Conservation (phyloP, 2,797 vertebrate genomes). For the Gymnoscopelus braueri region DNA sequence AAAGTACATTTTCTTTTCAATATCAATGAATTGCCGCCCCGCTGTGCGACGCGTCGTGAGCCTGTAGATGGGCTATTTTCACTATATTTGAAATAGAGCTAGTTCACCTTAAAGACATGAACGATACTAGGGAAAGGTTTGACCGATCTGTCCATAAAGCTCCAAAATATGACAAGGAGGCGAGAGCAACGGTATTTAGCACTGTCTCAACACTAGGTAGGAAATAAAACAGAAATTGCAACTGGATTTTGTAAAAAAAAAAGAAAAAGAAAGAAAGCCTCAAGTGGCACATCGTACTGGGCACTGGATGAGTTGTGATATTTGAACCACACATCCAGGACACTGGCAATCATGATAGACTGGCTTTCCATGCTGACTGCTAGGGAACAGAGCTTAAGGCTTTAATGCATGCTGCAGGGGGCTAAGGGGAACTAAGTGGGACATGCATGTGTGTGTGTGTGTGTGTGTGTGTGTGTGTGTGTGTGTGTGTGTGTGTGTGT, state of each 20-base stretch:
- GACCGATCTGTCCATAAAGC: slow-evolving; percentile 38
- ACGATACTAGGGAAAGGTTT: slow-evolving; percentile 47
- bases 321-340: slow-evolving; percentile 66
- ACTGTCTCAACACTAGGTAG: slow-evolving; percentile 49
- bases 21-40: no score
- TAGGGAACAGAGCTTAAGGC: slow-evolving; percentile 38
- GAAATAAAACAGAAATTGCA: slow-evolving; percentile 59
- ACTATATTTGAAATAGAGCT: no score
- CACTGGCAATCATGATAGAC: slow-evolving; percentile 67
- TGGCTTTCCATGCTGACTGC: slow-evolving; percentile 60
- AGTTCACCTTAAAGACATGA: slow-evolving; percentile 48
- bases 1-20: no score
- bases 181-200: slow-evolving; percentile 30
- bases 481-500: slow-evolving; percentile 29
- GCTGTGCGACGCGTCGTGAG: no score
- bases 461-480: slow-evolving; percentile 15
- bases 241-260: slow-evolving; percentile 43
- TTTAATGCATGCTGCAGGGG: slow-evolving; percentile 40
- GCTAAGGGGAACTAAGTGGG: slow-evolving; percentile 40
- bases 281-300: slow-evolving; percentile 60
- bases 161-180: not conserved
- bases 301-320: slow-evolving; percentile 62
- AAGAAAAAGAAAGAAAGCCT: slow-evolving; percentile 43
- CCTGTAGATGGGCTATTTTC: no score
- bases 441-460: slow-evolving; percentile 3